Base-by-base conservation (phyloP, 2,797 vertebrate species). In the Gallinago stenura region DNA sequence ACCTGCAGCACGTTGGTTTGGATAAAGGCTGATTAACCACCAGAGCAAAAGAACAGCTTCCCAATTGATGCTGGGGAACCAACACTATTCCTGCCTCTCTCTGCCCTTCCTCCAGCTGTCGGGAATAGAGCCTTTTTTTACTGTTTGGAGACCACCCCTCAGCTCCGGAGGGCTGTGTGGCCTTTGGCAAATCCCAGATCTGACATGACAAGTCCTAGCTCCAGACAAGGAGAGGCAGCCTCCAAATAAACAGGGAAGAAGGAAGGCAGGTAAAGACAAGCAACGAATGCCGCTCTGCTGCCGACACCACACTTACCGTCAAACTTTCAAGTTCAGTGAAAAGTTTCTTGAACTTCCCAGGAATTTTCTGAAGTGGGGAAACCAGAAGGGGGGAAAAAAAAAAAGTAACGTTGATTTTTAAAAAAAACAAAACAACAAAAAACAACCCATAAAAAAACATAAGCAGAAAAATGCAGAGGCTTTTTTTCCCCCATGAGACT, bases 301-400 rank as follows among this genome's bases (percentile, higher is more conserved):
- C 43, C 56, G 83, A 37, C 25, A 39, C 7, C 4, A 4, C 71
- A 98, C 99, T 99, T 98, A 99, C 99, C 17, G 99, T 99, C 97
- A 99, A 96, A 79, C 98, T 98, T 98, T 99, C 99, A 96, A 99
- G 98, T 97, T 99, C 99, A 35, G 99, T 98, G 97, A 99, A 99
- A 97, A 99, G 98, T 98, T 99, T 99, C 98, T 99, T 99, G 97
- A 99, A 99, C 97, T 99, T 99, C 50, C 99, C 99, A 91, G 99
- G 99, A 96, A 99, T 99, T 99, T 99, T 99, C 99, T 99, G 97
- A 92, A 96, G 89, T 51, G n/a, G 89, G 22, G 93, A 77, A 93
- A 76, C 62, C 7, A 80, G 12, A 61, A 39, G 39, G 39, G 39
- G 39, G 39, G 37, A 4, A 2, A 1, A 2, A 76, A 72, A 43